These are phyloP conservation scores for Brachypalpus laphriformis DNA, from an alignment of 2,888 invertebrate genomes.

Conservation along the genomic window DNA sequence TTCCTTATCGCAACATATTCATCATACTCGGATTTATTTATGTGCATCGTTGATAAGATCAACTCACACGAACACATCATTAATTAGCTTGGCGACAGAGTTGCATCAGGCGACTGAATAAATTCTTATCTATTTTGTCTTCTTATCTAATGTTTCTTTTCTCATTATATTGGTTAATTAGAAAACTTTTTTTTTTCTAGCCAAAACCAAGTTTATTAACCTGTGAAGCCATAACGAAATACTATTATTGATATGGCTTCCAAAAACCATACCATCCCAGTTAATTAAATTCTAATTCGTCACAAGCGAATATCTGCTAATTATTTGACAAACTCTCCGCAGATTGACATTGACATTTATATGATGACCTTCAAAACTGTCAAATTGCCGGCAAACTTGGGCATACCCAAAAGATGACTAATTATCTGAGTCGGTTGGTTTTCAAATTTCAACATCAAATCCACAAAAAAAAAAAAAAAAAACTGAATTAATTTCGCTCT, in stretches of 20 bases:
- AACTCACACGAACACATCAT: neutral
- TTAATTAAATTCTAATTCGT: conserved; percentile 3
- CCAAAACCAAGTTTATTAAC: neutral
- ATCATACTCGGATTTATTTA: neutral
- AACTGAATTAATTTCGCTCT: neutral
- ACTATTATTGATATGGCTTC: neutral
- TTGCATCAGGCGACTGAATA: neutral
- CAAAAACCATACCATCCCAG: neutral
- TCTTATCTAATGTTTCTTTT: neutral
- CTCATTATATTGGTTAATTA: neutral
- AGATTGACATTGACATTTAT: neutral
- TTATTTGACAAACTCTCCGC: neutral
- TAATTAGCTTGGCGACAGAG: neutral
- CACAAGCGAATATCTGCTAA: neutral
- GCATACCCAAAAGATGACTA: neutral
- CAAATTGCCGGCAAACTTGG: neutral
- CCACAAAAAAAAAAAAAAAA: too few species aligned
- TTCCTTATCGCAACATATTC: neutral
- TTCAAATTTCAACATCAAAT: neutral
- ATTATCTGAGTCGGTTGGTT: neutral
- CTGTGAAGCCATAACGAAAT: neutral
- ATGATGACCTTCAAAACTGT: neutral
- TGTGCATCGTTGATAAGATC: neutral
- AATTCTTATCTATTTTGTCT: neutral
- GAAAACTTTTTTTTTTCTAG: neutral